Evolutionary conservation across 2,113 vertebrate species (phyloP).

Genomic region (Brienomyrus brachyistius): DNA sequence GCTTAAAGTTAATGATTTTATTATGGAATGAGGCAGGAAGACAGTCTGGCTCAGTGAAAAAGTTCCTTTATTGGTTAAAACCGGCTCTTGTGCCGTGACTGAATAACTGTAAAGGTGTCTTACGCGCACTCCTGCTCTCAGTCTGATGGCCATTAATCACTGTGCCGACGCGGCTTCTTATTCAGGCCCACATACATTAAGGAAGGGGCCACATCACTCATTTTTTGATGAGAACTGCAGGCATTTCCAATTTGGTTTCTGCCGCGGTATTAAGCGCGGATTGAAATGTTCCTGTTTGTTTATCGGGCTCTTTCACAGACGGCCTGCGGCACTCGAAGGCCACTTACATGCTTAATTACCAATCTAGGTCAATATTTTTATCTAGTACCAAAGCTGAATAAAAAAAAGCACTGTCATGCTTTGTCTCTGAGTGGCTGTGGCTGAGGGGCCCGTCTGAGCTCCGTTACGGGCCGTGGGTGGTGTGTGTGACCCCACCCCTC

Average conservation of each 20-base stretch:
- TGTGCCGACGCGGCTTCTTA: background rate
- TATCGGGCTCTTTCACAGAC: background rate
- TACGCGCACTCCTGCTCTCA: no score
- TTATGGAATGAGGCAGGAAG: background rate
- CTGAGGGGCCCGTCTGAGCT: background rate
- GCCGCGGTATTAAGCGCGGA: background rate
- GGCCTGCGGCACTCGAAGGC: background rate
- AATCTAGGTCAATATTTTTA: slow-evolving; percentile 10
- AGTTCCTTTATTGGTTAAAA: slow-evolving; percentile 6
- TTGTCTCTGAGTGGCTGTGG: background rate
- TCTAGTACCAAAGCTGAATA: background rate
- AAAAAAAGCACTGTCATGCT: background rate
- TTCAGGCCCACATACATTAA: background rate
- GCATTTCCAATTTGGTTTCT: background rate
- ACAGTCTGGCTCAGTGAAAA: background rate
- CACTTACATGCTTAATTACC: slow-evolving; percentile 9
- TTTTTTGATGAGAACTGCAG: slow-evolving; percentile 1
- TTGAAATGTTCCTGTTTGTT: slow-evolving; percentile 10
- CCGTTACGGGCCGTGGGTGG: background rate
- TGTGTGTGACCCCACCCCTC: background rate
- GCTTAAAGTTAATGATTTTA: slow-evolving; percentile 2
- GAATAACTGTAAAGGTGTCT: background rate
- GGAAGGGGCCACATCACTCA: background rate
- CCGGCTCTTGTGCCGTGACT: background rate
- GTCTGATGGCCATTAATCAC: background rate